A percentile compares a stretch with the other conserved stretches of the same genome.
Evolutionary conservation across 2,113 vertebrate species (phyloP).

Genomic region (Chionomys nivalis): DNA sequence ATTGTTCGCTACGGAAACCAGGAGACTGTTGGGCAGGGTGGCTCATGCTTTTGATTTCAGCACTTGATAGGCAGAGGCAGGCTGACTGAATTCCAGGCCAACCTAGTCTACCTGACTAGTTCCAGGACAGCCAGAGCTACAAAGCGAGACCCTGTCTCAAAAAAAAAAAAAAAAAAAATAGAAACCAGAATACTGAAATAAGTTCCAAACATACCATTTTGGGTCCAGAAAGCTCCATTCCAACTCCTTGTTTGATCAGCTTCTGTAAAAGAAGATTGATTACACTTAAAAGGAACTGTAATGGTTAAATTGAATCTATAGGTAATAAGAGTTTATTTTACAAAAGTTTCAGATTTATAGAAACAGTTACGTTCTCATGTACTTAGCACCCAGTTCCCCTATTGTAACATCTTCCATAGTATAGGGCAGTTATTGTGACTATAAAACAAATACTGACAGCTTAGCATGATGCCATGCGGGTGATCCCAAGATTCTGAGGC

Average conservation of each 20-base stretch:
- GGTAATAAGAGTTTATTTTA: background rate
- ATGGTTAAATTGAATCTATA: conserved; percentile 52
- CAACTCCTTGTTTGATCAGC: conserved; percentile 62
- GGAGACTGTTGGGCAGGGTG: background rate
- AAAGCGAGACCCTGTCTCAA: background rate
- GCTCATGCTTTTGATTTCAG: background rate
- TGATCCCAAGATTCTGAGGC: background rate
- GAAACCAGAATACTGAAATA: background rate
- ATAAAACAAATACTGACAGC: background rate
- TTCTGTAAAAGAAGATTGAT: conserved; percentile 62
- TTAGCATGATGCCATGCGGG: background rate
- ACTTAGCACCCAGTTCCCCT: background rate
- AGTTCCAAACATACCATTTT: conserved; percentile 20
- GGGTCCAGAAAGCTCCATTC: conserved; percentile 33
- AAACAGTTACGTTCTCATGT: background rate
- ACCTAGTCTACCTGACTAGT: background rate
- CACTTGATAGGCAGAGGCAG: background rate
- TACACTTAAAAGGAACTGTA: conserved; percentile 60
- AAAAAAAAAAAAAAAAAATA: background rate
- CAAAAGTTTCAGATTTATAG: conserved; percentile 5
- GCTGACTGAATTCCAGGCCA: background rate
- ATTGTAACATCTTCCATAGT: background rate
- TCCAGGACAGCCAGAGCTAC: background rate
- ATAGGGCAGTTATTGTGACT: background rate
- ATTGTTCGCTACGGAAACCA: background rate